Evolutionary conservation across 2,113 vertebrate genomes (phyloP), one percentile per base, ranked within the genome.

Genomic region (Pseudorhombus dupliciocellatus): DNA sequence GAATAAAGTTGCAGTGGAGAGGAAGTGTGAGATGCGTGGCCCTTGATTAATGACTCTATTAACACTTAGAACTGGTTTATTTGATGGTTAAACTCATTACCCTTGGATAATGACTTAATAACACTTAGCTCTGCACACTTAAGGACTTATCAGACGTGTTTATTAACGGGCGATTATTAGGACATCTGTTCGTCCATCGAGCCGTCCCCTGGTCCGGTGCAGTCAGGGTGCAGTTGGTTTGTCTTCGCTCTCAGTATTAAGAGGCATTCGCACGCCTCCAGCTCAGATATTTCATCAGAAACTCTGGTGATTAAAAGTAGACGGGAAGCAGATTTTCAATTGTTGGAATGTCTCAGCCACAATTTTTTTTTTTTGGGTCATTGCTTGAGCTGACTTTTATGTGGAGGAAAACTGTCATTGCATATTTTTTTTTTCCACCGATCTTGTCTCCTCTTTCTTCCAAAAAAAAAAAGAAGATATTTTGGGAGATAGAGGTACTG

Each of bases 251-350:
- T 20, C 21, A 15, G 63, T 59, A 69, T 73, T 74, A 79, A 57
- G 52, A 73, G 40, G 57, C 68, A 53, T 37, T 57, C 70, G 71
- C 59, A 37, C 21, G 25, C 74, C 75, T 80, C 58, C 75, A 81
- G 66, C 77, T 73, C 25, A 31, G 66, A 70, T 78, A 75, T 89
- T 89, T 84, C 81, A 89, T 89, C 87, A 86, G 78, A 86, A 80
- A 78, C 67, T 62, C 40, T 16, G 64, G 70, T 82, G 80, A 87
- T 90, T 89, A 85, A 85, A 89, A 80, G 75, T 42, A 12, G 61
- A 84, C 48, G 56, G 53, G 63, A 76, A 77, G 62, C 51, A 70
- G 69, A 80, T 84, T 86, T 82, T 44, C 51, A 5, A 80, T 81
- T 79, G 71, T 79, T 76, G 75, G 70, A 68, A 76, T 61, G 73